Evolutionary conservation across 2,797 vertebrate species (phyloP).

Genomic region (Poeciliopsis turneri): DNA sequence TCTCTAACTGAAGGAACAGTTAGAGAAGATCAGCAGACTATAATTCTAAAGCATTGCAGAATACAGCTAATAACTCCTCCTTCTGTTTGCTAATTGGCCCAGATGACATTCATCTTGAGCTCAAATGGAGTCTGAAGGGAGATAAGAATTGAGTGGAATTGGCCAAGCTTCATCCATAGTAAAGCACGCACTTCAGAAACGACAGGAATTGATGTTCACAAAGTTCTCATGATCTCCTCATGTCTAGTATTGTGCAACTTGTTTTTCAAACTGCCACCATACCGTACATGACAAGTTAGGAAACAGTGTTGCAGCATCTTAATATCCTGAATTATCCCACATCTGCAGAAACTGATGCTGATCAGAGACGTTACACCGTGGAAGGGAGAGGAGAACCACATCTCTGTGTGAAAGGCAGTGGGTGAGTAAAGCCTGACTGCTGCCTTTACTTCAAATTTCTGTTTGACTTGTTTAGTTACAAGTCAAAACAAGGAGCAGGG

Average conservation of each 20-base stretch:
- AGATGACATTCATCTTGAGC: too few relatives aligned
- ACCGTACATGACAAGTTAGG: neutral
- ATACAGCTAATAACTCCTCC: too few relatives aligned
- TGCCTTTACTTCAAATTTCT: neutral
- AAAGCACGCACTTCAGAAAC: neutral
- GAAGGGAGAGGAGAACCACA: slow-evolving; percentile 88
- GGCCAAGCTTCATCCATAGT: neutral
- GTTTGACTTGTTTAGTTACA: neutral
- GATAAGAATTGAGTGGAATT: too few relatives aligned
- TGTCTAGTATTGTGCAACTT: neutral
- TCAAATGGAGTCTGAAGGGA: too few relatives aligned
- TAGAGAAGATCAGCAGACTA: too few relatives aligned
- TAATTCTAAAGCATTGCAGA: too few relatives aligned
- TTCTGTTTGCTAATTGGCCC: too few relatives aligned
- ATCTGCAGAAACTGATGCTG: slow-evolving; percentile 82
- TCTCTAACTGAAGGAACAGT: neutral
- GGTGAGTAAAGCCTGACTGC: slow-evolving; percentile 74
- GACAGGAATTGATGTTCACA: neutral
- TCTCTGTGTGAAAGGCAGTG: slow-evolving; percentile 87
- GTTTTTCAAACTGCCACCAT: neutral
- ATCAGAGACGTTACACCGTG: slow-evolving; percentile 87
- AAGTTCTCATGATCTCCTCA: neutral
- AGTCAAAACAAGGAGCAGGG: neutral
- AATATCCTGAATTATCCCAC: neutral
- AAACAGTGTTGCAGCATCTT: neutral